Percentiles rank a stretch among this genome's conserved stretches.
Evolutionary conservation across 1,140 invertebrate genomes (phyloP).

Genomic region (Drosophila nikananu): DNA sequence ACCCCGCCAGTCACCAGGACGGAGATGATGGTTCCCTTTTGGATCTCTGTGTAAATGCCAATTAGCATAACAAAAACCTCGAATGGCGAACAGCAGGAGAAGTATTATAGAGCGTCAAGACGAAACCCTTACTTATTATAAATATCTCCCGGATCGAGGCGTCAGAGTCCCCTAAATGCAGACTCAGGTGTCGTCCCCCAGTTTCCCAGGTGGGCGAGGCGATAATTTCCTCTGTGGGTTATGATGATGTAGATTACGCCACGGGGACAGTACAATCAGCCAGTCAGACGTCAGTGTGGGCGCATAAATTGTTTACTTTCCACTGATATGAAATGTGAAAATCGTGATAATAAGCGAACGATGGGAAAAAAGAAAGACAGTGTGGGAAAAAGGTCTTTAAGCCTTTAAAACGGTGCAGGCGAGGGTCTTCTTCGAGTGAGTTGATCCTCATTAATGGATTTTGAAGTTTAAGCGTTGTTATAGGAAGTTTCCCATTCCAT

Average conservation of each 20-base stretch:
- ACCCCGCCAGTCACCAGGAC: constrained; percentile 16
- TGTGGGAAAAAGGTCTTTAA: constrained; percentile 53
- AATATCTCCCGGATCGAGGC: constrained; percentile 29
- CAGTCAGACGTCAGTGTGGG: constrained; percentile 75
- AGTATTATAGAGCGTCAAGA: constrained; percentile 21
- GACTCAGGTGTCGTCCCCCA: constrained; percentile 71
- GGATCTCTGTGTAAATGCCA: constrained; percentile 71
- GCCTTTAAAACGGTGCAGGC: not conserved
- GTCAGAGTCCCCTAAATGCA: constrained; percentile 62
- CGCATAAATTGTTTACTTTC: constrained; percentile 73
- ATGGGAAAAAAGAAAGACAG: constrained; percentile 26
- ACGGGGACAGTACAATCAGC: constrained; percentile 59
- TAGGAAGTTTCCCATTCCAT: not conserved
- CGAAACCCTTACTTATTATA: constrained; percentile 50
- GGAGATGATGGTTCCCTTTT: constrained; percentile 16
- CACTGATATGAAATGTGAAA: constrained; percentile 73
- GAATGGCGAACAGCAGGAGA: constrained; percentile 23
- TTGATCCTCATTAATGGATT: constrained; percentile 37
- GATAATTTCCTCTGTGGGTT: constrained; percentile 44
- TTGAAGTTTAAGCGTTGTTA: not conserved
- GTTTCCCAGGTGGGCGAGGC: constrained; percentile 64
- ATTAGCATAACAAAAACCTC: constrained; percentile 74
- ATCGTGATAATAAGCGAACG: constrained; percentile 62
- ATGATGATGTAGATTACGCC: constrained; percentile 74
- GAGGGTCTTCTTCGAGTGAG: constrained; percentile 14